Conservation (phyloP, 2,888 invertebrate species). For the Pollenia amentaria region DNA sequence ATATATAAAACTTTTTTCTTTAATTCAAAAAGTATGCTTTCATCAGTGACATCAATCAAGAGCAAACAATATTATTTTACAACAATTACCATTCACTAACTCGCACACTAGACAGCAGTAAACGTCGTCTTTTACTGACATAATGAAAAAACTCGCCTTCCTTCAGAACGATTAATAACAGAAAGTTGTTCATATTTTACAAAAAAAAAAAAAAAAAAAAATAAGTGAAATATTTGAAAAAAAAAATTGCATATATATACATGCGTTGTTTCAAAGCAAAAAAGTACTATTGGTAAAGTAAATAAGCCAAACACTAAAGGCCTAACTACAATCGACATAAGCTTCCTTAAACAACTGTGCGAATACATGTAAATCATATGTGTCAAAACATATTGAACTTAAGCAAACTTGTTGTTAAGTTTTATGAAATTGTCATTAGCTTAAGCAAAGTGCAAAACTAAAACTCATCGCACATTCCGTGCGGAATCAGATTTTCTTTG, state of each 20-base stretch:
- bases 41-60: constrained; percentile 28
- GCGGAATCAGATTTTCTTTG: too few species aligned
- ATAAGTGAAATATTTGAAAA: neutral
- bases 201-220: constrained; percentile 23
- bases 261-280: constrained; percentile 10
- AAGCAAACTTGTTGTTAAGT: too few species aligned
- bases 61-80: constrained; percentile 16
- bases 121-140: neutral
- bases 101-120: neutral
- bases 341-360: too few species aligned
- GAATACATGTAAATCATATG: too few species aligned
- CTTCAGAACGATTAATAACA: constrained; percentile 4
- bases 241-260: neutral
- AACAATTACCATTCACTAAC: neutral
- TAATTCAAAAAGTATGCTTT: constrained; percentile 38
- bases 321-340: neutral
- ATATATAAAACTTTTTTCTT: constrained; percentile 61
- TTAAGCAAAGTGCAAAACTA: too few species aligned
- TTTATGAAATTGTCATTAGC: too few species aligned
- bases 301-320: neutral
- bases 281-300: constrained; percentile 25
- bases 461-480: too few species aligned
- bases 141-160: neutral
- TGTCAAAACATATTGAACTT: too few species aligned
- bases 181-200: constrained; percentile 20